Evolutionary conservation across 2,113 vertebrate species (phyloP).

Genomic region (Empidonax traillii): DNA sequence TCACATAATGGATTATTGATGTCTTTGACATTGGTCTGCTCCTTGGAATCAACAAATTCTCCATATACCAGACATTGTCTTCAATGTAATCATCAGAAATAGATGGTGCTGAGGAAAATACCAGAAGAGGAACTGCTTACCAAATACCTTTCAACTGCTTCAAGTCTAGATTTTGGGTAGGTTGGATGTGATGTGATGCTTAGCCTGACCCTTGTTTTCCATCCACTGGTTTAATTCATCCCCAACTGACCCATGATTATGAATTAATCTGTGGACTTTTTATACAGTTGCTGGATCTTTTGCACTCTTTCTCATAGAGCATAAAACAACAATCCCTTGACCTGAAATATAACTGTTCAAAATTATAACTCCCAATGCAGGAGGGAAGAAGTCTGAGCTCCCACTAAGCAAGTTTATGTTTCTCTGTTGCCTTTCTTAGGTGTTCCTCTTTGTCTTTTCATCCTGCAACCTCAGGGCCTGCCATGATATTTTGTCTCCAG

Average conservation of each 20-base stretch:
- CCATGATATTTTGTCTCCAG: background rate
- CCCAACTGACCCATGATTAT: rapidly evolving
- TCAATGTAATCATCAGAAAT: background rate
- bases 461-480: background rate
- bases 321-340: background rate
- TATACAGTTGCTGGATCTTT: background rate
- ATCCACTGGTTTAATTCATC: background rate
- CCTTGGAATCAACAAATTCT: background rate
- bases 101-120: background rate
- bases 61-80: background rate
- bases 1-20: background rate
- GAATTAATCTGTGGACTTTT: background rate
- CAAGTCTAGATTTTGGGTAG: background rate
- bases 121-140: background rate
- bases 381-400: background rate
- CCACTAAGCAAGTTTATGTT: background rate
- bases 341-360: background rate
- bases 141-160: background rate
- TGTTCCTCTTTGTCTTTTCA: background rate
- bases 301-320: background rate
- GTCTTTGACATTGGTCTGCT: background rate
- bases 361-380: background rate
- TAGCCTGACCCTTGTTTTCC: background rate
- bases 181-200: background rate
- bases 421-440: background rate